A percentile compares a stretch with the other conserved stretches of the same genome.
phyloP scores from a whole-genome alignment of 2,888 invertebrate genomes.

The Blera fallax region DNA sequence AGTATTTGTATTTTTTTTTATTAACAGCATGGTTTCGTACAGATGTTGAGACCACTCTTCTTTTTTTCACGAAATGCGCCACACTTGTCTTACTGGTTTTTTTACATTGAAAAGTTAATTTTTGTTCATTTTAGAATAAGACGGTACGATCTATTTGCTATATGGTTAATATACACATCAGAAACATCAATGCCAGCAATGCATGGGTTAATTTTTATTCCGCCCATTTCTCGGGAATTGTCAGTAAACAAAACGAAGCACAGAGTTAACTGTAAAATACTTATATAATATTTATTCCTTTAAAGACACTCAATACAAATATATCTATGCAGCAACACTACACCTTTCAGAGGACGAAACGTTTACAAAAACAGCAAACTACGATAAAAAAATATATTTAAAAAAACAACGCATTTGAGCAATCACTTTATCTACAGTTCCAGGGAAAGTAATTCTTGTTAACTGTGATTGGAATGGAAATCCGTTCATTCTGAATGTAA shows the following conservation, averaged over 20 bases:
- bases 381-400: not conserved
- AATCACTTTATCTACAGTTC: conserved; percentile 42
- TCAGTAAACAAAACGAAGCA: not conserved
- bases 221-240: too few relatives aligned
- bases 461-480: conserved; percentile 78
- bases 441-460: conserved; percentile 47
- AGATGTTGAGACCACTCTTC: too few relatives aligned
- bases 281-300: conserved; percentile 18
- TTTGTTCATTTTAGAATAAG: too few relatives aligned
- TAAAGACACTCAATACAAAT: conserved; percentile 2
- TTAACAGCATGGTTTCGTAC: too few relatives aligned
- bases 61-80: too few relatives aligned
- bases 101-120: too few relatives aligned
- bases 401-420: not conserved
- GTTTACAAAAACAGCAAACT: conserved; percentile 14
- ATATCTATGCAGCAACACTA: not conserved
- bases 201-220: too few relatives aligned
- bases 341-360: not conserved
- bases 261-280: conserved; percentile 3
- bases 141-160: too few relatives aligned
- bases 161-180: too few relatives aligned
- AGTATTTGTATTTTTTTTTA: too few relatives aligned
- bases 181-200: too few relatives aligned
- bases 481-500: conserved; percentile 79
- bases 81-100: too few relatives aligned